Evolutionary conservation across 2,113 vertebrate species (phyloP).

Genomic region (Craseonycteris thonglongyai): DNA sequence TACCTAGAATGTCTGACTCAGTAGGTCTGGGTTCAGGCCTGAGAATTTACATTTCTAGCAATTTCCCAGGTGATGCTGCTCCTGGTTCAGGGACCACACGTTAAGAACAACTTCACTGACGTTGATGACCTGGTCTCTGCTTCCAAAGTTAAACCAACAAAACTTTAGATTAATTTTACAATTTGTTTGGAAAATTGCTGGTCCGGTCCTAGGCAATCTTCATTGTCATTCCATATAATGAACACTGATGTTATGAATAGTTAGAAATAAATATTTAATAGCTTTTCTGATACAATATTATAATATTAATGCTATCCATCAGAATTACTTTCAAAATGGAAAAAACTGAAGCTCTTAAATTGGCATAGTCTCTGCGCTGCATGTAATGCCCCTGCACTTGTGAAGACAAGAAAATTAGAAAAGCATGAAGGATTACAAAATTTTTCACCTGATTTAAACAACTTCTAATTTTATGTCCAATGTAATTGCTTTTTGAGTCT

Average conservation of each 20-base stretch:
- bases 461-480: conserved; percentile 53
- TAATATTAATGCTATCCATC: conserved; percentile 60
- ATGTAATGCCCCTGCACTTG: background rate
- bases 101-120: background rate
- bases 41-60: background rate
- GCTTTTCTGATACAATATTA: conserved; percentile 24
- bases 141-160: conserved; percentile 8
- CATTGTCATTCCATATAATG: conserved; percentile 28
- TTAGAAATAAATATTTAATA: conserved; percentile 57
- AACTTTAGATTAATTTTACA: background rate
- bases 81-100: background rate
- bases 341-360: background rate
- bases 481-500: conserved; percentile 52
- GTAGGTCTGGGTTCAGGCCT: background rate
- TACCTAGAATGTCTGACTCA: background rate
- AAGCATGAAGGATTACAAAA: conserved; percentile 18
- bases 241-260: conserved; percentile 20
- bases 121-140: background rate
- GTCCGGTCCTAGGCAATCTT: background rate
- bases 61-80: background rate
- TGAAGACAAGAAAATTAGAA: conserved; percentile 52
- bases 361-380: conserved; percentile 30
- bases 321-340: conserved; percentile 43
- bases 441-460: conserved; percentile 59
- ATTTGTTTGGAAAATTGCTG: conserved; percentile 37